Evolutionary conservation across 2,888 invertebrate genomes (phyloP).

Genomic region (Amblyjoppa proteus): DNA sequence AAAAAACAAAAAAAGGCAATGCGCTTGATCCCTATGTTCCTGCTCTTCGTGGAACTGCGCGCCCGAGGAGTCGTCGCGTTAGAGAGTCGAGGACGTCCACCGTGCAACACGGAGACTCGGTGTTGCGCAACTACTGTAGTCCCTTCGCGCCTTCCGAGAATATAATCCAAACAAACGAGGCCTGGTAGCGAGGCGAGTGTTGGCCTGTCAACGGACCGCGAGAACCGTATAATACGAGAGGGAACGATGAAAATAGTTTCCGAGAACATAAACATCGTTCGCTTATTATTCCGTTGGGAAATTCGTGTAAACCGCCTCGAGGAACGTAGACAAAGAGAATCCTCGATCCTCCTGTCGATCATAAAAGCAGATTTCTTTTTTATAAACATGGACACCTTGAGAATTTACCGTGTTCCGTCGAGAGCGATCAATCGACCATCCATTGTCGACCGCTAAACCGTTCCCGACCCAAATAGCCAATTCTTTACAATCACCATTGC

Average conservation of each 20-base stretch:
- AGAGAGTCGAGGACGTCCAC: not conserved
- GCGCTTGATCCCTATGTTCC: not conserved
- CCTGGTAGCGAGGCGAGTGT: constrained; percentile 52
- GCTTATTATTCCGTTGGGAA: constrained; percentile 7
- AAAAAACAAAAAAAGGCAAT: not conserved
- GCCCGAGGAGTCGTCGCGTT: constrained; percentile 13
- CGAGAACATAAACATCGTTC: constrained; percentile 54
- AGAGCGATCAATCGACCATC: not conserved
- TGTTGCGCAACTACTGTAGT: constrained; percentile 43
- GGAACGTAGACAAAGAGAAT: not conserved
- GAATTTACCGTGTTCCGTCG: not conserved
- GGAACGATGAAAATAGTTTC: constrained; percentile 49
- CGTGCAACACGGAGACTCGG: not conserved
- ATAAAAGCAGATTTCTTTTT: not conserved
- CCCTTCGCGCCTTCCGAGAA: constrained; percentile 53
- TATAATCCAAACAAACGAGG: constrained; percentile 67
- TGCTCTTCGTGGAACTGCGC: constrained; percentile 13
- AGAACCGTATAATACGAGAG: not conserved
- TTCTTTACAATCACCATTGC: not conserved
- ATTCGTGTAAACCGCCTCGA: constrained; percentile 3
- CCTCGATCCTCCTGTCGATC: not conserved
- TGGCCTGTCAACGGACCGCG: constrained; percentile 50
- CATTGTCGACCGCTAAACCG: not conserved
- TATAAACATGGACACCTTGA: not conserved
- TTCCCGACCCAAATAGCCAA: not conserved